These are phyloP conservation scores for Eupithecia abbreviata DNA, from an alignment of 2,888 invertebrate species.

Conservation along the genomic window DNA sequence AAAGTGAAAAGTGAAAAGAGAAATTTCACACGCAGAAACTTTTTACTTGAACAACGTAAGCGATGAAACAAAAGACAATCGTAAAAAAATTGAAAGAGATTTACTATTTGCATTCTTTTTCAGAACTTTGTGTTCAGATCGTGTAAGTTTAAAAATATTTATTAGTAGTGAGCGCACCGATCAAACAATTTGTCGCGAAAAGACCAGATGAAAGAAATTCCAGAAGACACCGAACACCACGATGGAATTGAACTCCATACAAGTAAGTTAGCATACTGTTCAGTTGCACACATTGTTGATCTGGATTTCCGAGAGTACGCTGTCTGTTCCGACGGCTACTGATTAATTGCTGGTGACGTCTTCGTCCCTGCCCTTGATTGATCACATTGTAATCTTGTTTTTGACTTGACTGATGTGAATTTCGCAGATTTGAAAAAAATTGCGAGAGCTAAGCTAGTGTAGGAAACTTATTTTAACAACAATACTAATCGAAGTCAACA, in stretches of 20 bases:
- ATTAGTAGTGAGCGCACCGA: too few relatives aligned
- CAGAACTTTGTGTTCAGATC: too few relatives aligned
- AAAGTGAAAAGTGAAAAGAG: too few relatives aligned
- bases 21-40: too few relatives aligned
- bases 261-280: constrained; percentile 18
- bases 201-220: too few relatives aligned
- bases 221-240: too few relatives aligned
- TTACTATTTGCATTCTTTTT: too few relatives aligned
- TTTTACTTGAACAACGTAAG: too few relatives aligned
- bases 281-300: constrained; percentile 26
- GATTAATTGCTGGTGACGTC: constrained; percentile 71
- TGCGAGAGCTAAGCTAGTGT: neutral
- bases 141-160: too few relatives aligned
- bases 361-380: constrained; percentile 70
- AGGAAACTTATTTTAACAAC: neutral
- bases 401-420: constrained; percentile 53
- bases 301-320: constrained; percentile 49
- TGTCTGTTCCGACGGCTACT: constrained; percentile 63
- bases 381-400: constrained; percentile 81
- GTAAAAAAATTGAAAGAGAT: too few relatives aligned
- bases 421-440: neutral
- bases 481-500: neutral
- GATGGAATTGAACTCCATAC: neutral
- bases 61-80: too few relatives aligned
- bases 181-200: too few relatives aligned